Base-by-base conservation (phyloP, 2,797 vertebrate genomes). In the Lithobates pipiens region DNA sequence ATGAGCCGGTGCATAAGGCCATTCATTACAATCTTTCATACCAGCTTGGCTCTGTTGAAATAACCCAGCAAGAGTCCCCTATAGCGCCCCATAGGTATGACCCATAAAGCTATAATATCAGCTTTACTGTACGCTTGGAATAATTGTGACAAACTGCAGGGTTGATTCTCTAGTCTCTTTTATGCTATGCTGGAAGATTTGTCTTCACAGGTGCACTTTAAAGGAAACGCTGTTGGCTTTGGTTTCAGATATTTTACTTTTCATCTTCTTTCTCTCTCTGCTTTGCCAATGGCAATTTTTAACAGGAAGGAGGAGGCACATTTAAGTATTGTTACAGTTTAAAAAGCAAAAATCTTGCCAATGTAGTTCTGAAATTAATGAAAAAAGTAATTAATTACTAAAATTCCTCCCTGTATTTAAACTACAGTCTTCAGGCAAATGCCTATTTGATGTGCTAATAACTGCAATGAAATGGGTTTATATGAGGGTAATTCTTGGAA, bases 341-440 rank as follows among this genome's bases (percentile, higher is more conserved):
- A 42, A 23, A 39, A 72, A 10, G 16, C 29, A 42, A 42, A 72
- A 10, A 3, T 6, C 70, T 42, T 23, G 21, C 70, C 70, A 42
- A 6, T 5, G 36, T 72, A 27, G 7, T 21, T 72, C 36, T n/a
- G 32, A 72, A 32, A 72, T 72, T 72, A 39, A 72, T 72, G 36
- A n/a, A 72, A 65, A 32, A 72, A 36, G 34, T 72, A 23, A 72
- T 42, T 42, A 39, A 72, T 72, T 72, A 42, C 70, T 10, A 3
- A 39, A n/a, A 21, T 39, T 71, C 69, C 69, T 71, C 69, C 69
- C 32, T 71, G 69, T 34, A 34, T n/a, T 42, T 72, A n/a, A 72
- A 72, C 18, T 21, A 72, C 8, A 72, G 27, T 32, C 36, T 72
- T 23, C 36, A 39, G 34, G 70, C 70, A 36, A 42, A 72, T 72